phyloP scores from a whole-genome alignment of 2,888 invertebrate species.

The Spilosoma lubricipeda region DNA sequence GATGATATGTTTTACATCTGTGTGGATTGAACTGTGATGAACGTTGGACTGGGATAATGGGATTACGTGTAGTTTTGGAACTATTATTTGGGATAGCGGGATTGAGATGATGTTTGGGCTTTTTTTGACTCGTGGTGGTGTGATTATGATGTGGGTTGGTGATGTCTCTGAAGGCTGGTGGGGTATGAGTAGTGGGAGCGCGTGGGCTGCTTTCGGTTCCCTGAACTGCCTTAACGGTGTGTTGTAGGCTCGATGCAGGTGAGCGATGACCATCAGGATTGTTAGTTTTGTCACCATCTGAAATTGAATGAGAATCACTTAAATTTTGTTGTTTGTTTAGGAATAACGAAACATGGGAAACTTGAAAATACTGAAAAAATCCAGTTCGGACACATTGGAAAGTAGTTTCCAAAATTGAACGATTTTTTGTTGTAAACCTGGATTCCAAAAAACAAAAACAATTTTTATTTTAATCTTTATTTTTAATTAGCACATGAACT shows the following conservation, averaged over 20 bases:
- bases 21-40: constrained; percentile 61
- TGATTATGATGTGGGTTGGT: constrained; percentile 25
- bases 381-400: no score
- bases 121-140: constrained; percentile 56
- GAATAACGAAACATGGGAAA: no score
- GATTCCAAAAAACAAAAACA: no score
- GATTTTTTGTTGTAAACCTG: no score
- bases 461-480: no score
- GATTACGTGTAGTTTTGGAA: constrained; percentile 71
- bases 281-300: constrained; percentile 65
- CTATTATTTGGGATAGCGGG: constrained; percentile 53
- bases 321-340: no score
- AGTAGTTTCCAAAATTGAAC: no score
- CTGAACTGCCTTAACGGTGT: constrained; percentile 49
- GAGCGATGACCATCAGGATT: constrained; percentile 51
- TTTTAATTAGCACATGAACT: no score
- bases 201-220: constrained; percentile 34
- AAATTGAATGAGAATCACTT: constrained; percentile 34
- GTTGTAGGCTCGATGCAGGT: constrained; percentile 51
- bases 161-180: constrained; percentile 29
- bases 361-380: no score
- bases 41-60: constrained; percentile 63
- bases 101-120: constrained; percentile 60
- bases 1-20: constrained; percentile 54
- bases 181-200: constrained; percentile 37